Base-by-base conservation (phyloP, 1,140 invertebrate genomes). In the Thalassaphorura encarpata region DNA sequence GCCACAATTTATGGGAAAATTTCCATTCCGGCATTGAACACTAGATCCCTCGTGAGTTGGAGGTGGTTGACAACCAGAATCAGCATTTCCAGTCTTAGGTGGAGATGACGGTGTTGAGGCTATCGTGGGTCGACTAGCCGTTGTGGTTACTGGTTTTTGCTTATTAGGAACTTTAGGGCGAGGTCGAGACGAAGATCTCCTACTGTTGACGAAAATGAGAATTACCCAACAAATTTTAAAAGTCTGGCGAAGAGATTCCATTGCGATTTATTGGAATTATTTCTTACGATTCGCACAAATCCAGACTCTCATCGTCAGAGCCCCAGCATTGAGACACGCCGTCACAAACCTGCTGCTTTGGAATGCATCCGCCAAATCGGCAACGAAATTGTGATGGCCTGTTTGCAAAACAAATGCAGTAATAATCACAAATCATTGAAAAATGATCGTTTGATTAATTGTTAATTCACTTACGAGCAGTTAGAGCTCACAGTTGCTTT, bases 351-450 rank as follows among this genome's bases (percentile, higher is more conserved):
- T 50, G 19, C 2, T 3, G 39, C 28, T 40, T 48, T 16, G 33
- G 23, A n/a, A 58, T 24, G 26, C 56, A 58, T 0, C 51, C 56
- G 2, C 56, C 56, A 29, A 53, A 58, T 16, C 56, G 33, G 27
- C 56, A 58, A 13, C 43, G 15, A 29, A 40, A n/a, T 26, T 58
- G 8, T 5, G 23, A 23, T 39, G 31, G 19, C 50, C 47, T 33
- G 36, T 21, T 21, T 45, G 42, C 21, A 45, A 16, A 8, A 13
- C 6, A 45, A 23, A 23, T 13, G 6, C 21, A 45, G 11, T 45
- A 13, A 18, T 21, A 23, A 45, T 16, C 18, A 23, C n/a, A 36
- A 36, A 21, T 45, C 18, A n/a, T n/a, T n/a, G n/a, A n/a, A n/a
- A n/a, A n/a, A n/a, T n/a, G n/a, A n/a, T n/a, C n/a, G n/a, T n/a